phyloP scores from a whole-genome alignment of 2,888 invertebrate species.

The Drosophila buzzatii region DNA sequence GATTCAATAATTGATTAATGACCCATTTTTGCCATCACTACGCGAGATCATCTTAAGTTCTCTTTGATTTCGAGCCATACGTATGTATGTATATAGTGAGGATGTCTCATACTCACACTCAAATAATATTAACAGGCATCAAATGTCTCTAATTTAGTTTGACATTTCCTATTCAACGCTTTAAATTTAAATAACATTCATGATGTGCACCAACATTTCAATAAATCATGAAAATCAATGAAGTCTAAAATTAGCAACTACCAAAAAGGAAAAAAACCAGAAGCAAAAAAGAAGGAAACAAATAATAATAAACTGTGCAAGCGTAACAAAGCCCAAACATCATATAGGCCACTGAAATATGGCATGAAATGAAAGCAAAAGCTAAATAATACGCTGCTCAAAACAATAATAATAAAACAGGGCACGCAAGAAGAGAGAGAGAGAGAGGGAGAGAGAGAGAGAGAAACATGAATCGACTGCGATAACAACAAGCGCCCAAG shows the following conservation, averaged over 20 bases:
- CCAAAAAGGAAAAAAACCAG: slow-evolving; percentile 5
- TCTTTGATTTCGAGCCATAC: no score
- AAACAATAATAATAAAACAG: slow-evolving; percentile 75
- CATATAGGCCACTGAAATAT: slow-evolving; percentile 68
- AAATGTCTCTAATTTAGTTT: not conserved
- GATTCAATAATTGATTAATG: no score
- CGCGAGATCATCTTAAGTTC: no score
- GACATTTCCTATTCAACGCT: not conserved
- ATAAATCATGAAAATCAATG: slow-evolving; percentile 75
- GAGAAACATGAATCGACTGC: slow-evolving; percentile 13
- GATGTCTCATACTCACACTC: not conserved
- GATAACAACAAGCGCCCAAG: slow-evolving; percentile 16
- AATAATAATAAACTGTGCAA: slow-evolving; percentile 75
- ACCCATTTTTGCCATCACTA: no score
- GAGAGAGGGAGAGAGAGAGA: not conserved
- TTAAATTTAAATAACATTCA: slow-evolving; percentile 31
- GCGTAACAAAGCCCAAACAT: slow-evolving; percentile 60
- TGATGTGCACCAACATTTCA: slow-evolving; percentile 31
- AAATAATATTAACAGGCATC: not conserved
- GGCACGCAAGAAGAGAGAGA: not conserved
- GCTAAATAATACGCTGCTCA: slow-evolving; percentile 66
- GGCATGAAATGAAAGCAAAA: slow-evolving; percentile 59
- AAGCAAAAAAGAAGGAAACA: slow-evolving; percentile 38
- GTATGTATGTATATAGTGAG: not conserved
- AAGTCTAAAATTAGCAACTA: slow-evolving; percentile 74